Percentiles rank a stretch among this genome's conserved stretches.
Conservation (phyloP, 2,797 vertebrate genomes). For the Tarsius wallacei region DNA sequence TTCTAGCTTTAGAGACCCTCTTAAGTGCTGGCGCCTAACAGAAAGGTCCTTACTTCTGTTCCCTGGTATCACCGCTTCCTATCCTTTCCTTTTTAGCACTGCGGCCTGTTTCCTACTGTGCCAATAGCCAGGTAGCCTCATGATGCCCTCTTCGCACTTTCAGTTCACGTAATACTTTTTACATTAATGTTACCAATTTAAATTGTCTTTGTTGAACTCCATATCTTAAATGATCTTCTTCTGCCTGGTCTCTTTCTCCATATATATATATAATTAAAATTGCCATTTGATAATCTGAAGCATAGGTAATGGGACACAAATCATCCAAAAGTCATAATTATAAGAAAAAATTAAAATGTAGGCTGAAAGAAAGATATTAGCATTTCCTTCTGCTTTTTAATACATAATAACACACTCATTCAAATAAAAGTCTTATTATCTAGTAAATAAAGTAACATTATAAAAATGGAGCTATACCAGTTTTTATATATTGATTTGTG, state of each 20-base stretch:
- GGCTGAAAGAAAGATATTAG: conserved; percentile 44
- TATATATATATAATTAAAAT: conserved; percentile 23
- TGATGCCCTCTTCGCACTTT: background rate
- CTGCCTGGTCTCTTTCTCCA: background rate
- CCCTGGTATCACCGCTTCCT: background rate
- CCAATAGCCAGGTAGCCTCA: background rate
- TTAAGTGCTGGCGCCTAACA: background rate
- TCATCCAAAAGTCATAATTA: conserved; percentile 28
- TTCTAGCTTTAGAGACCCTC: background rate
- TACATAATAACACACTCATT: background rate
- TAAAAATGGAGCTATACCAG: conserved; percentile 25
- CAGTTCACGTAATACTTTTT: background rate
- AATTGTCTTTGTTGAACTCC: conserved; percentile 16
- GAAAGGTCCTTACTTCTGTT: background rate
- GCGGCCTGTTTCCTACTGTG: background rate
- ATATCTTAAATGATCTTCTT: conserved; percentile 28
- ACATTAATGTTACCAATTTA: conserved; percentile 29
- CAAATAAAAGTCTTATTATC: conserved; percentile 28
- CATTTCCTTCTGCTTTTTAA: conserved; percentile 38
- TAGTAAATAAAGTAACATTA: conserved; percentile 63
- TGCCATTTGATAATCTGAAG: conserved; percentile 59
- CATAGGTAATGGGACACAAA: background rate
- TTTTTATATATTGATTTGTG: conserved; percentile 53
- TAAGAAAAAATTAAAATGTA: conserved; percentile 48
- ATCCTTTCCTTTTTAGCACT: background rate